These are phyloP conservation scores for Drosophila takahashii DNA, from an alignment of 1,140 invertebrate species.

Conservation along the genomic window DNA sequence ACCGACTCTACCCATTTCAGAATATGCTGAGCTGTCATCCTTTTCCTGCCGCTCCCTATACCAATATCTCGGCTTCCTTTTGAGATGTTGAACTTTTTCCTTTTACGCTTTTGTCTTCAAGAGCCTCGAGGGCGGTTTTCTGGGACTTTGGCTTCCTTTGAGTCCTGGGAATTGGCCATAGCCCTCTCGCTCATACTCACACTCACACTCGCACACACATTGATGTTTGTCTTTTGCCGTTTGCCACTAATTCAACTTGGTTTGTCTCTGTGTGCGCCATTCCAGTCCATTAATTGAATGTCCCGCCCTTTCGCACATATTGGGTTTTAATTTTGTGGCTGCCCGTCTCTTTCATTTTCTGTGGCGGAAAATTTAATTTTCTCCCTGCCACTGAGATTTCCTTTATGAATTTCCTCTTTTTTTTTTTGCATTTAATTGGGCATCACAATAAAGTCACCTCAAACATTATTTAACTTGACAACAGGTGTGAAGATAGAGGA, in stretches of 20 bases:
- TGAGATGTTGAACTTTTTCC: slow-evolving; percentile 45
- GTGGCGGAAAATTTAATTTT: slow-evolving; percentile 31
- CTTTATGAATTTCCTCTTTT: slow-evolving; percentile 27
- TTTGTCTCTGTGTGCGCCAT: slow-evolving; percentile 27
- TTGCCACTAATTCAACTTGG: slow-evolving; percentile 57
- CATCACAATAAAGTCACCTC: slow-evolving; percentile 26
- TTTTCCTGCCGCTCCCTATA: slow-evolving; percentile 9
- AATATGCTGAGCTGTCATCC: slow-evolving; percentile 49
- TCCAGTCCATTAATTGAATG: slow-evolving; percentile 77
- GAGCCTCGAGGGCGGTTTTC: slow-evolving; percentile 24
- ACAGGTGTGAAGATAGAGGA: slow-evolving; percentile 40
- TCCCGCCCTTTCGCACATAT: slow-evolving; percentile 39
- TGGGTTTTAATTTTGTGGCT: slow-evolving; percentile 53
- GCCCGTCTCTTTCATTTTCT: neutral
- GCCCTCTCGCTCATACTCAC: neutral
- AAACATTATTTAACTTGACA: slow-evolving; percentile 20
- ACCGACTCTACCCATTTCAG: slow-evolving; percentile 36
- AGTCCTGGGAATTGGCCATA: slow-evolving; percentile 24
- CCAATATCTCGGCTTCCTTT: slow-evolving; percentile 15
- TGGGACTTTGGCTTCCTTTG: slow-evolving; percentile 38
- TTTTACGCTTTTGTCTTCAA: slow-evolving; percentile 39
- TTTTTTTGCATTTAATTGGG: slow-evolving; percentile 36
- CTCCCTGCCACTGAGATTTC: slow-evolving; percentile 4
- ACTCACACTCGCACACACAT: slow-evolving; percentile 14
- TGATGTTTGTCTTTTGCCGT: slow-evolving; percentile 63